Evolutionary conservation across 37 sponge, comb jelly and placozoan species (phyloP), one percentile per base, ranked within the genome.

Genomic region (Bolinopsis microptera): DNA sequence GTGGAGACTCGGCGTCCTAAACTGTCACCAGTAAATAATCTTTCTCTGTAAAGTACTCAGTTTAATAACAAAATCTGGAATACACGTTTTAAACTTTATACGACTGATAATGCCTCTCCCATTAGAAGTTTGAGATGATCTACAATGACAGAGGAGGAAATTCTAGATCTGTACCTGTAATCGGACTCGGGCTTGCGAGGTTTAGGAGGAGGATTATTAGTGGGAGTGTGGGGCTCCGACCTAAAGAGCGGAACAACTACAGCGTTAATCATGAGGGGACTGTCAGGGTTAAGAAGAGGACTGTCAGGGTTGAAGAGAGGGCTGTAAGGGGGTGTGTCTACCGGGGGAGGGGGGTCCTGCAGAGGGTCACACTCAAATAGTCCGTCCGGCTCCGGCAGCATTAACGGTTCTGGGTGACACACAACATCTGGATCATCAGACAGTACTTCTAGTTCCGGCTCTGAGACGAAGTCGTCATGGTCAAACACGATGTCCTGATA

Each of bases 161-260:
- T n/a, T n/a, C n/a, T n/a, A n/a, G n/a, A n/a, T n/a, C n/a, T n/a
- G n/a, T 40, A 86, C 90, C 90, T 39, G 61, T 86, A 86, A 38
- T 86, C 90, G 5, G 36, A 23, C 21, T 35, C 32, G 28, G 90
- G 90, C 24, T 86, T 86, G 48, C 90, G 40, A 0, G 90, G 90
- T 86, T 86, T 86, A 39, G 90, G 61, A 28, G 90, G 90, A 30
- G 83, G 38, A 5, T 35, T 38, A 27, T 30, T 86, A 38, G 61
- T 86, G 36, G 90, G 90, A 38, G 61, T 41, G 1, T n/a, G n/a
- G n/a, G 90, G 25, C 3, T 41, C 61, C 0, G 90, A 86, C 1
- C 90, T 38, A 1, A 35, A 23, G 22, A 21, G 32, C 2, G 38
- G 38, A 74, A 27, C 24, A 28, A 30, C 31, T 23, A 23, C 75